Evolutionary conservation across 2,113 vertebrate genomes (phyloP), one percentile per base, ranked within the genome.

Genomic region (Burhinus bistriatus): DNA sequence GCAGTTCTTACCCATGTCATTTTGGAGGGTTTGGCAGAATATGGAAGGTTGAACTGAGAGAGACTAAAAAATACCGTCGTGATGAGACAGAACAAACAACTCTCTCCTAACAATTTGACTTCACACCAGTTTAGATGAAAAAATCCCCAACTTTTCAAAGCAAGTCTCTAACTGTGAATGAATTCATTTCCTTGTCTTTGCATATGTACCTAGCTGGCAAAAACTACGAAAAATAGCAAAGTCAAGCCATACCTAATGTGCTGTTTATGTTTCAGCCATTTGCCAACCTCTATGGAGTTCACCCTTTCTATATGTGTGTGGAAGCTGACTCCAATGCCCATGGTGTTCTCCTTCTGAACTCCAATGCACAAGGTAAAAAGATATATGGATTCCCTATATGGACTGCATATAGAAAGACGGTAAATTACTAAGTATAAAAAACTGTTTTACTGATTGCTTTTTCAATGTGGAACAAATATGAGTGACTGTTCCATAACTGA

Each of bases 261-360:
- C 29, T 94, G 6, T 90, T 94, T 84, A 15, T 92, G 9, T 95
- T 96, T 83, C 87, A 97, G 97, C 30, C 75, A 34, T 73, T 95
- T 78, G 92, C 93, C 83, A 96, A 91, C 86, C 96, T 97, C 49
- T 98, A 90, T 9, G 95, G 96, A 32, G 95, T 98, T 91, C 96
- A 96, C 52, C 95, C 86, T 65, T 97, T 97, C 95, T 96, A 96
- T 32, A 83, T 94, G 80, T 97, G 96, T 4, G 77, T 92, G 70
- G 97, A 97, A 93, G 49, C 64, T 19, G 93, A 98, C 32, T 89
- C 88, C 75, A 97, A 88, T 3, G 59, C 93, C 49, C 94, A 96
- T 0, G 93, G 97, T 47, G 87, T 97, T 91, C 94, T 97, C 27
- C 79, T 98, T 38, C 90, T 98, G 76, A 98, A 98, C 89, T 92